Percentiles rank a stretch among this genome's conserved stretches.
These are phyloP conservation scores for Anas georgica DNA, from an alignment of 2,797 vertebrate species.

Conservation along the genomic window DNA sequence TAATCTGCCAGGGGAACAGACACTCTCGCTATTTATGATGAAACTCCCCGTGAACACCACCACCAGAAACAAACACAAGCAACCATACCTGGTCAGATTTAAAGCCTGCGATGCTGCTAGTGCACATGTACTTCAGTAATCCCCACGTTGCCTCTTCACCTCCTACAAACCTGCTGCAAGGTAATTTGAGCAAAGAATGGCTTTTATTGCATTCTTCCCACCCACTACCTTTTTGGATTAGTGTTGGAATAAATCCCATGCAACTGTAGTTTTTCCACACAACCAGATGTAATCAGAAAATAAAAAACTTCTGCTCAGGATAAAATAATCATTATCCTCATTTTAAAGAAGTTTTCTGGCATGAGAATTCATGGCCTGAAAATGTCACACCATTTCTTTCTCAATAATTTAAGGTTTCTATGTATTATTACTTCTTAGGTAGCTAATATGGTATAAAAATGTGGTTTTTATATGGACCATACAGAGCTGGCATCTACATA, in stretches of 20 bases:
- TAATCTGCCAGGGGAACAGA: background rate
- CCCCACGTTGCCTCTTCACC: background rate
- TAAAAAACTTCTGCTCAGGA: background rate
- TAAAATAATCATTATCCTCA: rapidly evolving
- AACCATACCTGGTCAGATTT: rapidly evolving
- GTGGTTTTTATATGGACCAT: rapidly evolving
- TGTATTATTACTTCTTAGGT: rapidly evolving
- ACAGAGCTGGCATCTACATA: background rate
- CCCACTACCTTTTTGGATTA: background rate
- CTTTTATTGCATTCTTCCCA: background rate
- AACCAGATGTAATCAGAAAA: background rate
- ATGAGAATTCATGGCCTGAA: rapidly evolving
- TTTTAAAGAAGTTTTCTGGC: background rate
- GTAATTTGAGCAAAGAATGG: background rate
- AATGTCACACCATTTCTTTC: rapidly evolving
- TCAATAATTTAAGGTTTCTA: background rate
- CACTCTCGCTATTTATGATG: background rate
- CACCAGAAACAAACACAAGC: background rate
- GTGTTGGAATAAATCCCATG: background rate
- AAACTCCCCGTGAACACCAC: rapidly evolving
- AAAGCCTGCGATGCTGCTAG: rapidly evolving
- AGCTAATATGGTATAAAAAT: background rate
- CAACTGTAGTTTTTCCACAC: background rate
- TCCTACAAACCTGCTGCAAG: background rate
- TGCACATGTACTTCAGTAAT: rapidly evolving